Conservation (phyloP, 2,113 vertebrate genomes). For the Macroglossus sobrinus region DNA sequence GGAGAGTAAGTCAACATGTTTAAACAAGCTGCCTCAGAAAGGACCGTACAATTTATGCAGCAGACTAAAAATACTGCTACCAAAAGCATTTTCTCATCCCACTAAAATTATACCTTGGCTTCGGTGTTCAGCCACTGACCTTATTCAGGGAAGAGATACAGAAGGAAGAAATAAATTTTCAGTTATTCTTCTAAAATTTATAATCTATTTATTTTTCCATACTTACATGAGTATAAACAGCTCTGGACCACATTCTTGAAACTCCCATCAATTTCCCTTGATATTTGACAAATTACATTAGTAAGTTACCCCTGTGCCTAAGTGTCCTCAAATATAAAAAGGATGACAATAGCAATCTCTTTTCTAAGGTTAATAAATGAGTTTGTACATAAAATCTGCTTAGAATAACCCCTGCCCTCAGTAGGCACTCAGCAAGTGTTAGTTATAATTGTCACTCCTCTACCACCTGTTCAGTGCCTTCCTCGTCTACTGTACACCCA, state of each 20-base stretch:
- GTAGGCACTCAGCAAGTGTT: not conserved
- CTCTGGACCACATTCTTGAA: not conserved
- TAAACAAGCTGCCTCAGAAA: conserved; percentile 49
- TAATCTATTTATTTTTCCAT: not conserved
- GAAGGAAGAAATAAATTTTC: not conserved
- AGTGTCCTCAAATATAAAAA: not conserved
- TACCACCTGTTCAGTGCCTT: not conserved
- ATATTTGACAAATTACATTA: not conserved
- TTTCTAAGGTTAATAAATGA: not conserved
- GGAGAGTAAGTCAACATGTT: conserved; percentile 66
- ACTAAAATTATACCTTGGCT: not conserved
- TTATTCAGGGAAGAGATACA: not conserved
- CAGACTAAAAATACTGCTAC: conserved; percentile 54
- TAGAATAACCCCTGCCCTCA: not conserved
- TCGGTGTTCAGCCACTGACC: not conserved
- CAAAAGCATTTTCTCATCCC: conserved; percentile 30
- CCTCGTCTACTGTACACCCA: not conserved
- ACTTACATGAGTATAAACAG: not conserved
- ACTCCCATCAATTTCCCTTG: not conserved
- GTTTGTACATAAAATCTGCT: not conserved
- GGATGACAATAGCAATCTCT: not conserved
- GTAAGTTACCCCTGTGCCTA: not conserved
- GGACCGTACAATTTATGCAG: conserved; percentile 45
- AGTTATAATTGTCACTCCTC: not conserved
- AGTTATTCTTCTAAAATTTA: conserved; percentile 21